Base-by-base conservation (phyloP, 2,113 vertebrate species). In the Cheirogaleus medius region DNA sequence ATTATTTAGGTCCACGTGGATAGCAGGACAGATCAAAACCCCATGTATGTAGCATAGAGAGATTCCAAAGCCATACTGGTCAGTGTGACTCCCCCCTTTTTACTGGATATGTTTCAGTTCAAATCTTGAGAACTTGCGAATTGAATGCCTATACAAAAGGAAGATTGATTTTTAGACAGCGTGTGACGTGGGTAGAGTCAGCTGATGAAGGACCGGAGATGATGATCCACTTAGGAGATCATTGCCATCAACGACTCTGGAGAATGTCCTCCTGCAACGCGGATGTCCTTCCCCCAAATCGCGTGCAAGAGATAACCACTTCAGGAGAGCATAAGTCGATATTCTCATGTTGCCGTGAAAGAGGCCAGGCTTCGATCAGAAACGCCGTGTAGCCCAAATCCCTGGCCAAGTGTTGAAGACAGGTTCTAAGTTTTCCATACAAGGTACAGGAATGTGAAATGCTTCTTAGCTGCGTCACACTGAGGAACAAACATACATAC, bases 341-440 rank as follows among this genome's bases (percentile, higher is more conserved):
- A 95, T 97, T 96, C 97, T 76, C 92, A 39, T 13, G 94, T 87
- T 71, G 89, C 96, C 97, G 78, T 85, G 90, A 96, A 94, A 96
- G 83, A 94, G 49, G 1, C 87, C 85, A 94, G 85, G 87, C 71
- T 68, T 84, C 90, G 39, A 37, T 54, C 84, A 96, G 93, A 64
- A 87, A 96, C 82, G 1, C 39, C 88, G 91, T 25, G 58, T 42
- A 97, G 73, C 90, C 56, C 87, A 88, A 47, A 88, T 95, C 91
- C 90, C 96, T 84, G 85, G 84, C 66, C 74, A 94, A 77, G 77
- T 82, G 81, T 6, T 18, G 87, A 95, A 96, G 87, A 90, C 0
- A 37, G 42, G 17, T 25, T 89, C n/a, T 89, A 5, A 95, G 90
- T 78, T 97, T 97, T 77, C 83, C 63, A 64, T 11, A 54, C 10